Conservation (phyloP, 2,113 vertebrate species). For the Corvus moneduloides region DNA sequence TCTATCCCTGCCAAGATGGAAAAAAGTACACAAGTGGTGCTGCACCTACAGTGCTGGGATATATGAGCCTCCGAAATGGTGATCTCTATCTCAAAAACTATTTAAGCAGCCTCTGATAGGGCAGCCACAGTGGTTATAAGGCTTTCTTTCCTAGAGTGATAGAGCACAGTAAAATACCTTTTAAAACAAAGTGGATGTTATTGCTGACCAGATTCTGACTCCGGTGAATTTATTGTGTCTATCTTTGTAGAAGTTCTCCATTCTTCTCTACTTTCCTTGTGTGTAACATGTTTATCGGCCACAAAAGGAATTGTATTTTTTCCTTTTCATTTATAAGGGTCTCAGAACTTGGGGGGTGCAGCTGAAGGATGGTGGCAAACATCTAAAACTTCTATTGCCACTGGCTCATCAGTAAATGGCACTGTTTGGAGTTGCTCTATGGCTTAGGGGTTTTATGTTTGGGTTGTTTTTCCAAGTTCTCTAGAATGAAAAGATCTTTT, state of each 20-base stretch:
- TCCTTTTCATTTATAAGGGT: background rate
- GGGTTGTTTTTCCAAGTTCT: background rate
- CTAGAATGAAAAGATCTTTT: background rate
- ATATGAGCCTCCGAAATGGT: constrained; percentile 54
- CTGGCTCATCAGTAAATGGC: background rate
- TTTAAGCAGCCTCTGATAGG: constrained; percentile 52
- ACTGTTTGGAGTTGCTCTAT: background rate
- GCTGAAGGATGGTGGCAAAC: background rate
- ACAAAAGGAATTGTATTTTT: background rate
- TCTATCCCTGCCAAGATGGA: background rate
- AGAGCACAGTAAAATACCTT: constrained; percentile 25
- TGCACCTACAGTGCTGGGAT: constrained; percentile 8
- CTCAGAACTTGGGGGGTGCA: background rate
- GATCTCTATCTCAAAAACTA: constrained; percentile 66
- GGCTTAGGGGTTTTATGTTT: background rate
- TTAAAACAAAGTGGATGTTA: constrained; percentile 38
- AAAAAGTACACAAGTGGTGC: background rate
- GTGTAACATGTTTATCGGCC: background rate
- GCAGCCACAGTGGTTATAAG: constrained; percentile 45
- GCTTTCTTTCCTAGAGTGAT: constrained; percentile 31
- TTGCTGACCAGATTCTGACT: constrained; percentile 35
- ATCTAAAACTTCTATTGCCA: background rate
- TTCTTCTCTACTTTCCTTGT: background rate
- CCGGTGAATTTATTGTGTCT: background rate
- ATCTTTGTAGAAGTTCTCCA: background rate